Evolutionary conservation across 2,888 invertebrate species (phyloP).

Genomic region (Drosophila helvetica): DNA sequence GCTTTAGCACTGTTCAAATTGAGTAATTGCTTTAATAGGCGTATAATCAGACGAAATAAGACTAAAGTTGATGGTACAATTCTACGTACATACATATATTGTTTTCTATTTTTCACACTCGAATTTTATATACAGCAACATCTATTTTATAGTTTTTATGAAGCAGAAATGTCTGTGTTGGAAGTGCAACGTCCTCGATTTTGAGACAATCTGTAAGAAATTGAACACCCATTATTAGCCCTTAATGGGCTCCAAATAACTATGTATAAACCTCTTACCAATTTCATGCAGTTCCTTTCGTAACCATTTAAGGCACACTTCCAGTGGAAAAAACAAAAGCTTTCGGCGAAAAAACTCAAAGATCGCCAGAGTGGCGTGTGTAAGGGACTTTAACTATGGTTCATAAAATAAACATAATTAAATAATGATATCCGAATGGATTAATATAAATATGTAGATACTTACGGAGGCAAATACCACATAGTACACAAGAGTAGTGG

Average conservation of each 20-base stretch:
- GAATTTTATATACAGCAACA: constrained; percentile 31
- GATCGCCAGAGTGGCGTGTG: constrained; percentile 59
- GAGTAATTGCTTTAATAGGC: neutral
- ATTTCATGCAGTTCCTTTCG: constrained; percentile 75
- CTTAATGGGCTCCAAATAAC: neutral
- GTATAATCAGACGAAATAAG: neutral
- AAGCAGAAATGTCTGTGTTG: constrained; percentile 11
- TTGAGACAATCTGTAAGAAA: constrained; percentile 50
- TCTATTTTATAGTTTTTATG: constrained; percentile 17
- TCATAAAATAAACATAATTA: neutral
- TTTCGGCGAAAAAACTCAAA: constrained; percentile 74
- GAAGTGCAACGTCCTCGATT: constrained; percentile 47
- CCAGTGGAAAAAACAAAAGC: constrained; percentile 80
- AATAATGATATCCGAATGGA: neutral
- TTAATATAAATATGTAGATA: neutral
- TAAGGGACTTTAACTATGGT: constrained; percentile 47
- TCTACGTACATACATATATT: too few species aligned
- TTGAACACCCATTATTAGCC: neutral
- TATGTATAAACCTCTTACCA: constrained; percentile 56
- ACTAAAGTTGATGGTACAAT: neutral
- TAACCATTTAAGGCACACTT: constrained; percentile 76
- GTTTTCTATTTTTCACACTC: neutral
- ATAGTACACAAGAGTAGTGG: constrained; percentile 83
- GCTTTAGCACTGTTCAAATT: neutral
- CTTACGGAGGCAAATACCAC: constrained; percentile 83